Conservation (phyloP, 35 echinoderm and acorn worm genomes). For the Strongylocentrotus purpuratus region DNA sequence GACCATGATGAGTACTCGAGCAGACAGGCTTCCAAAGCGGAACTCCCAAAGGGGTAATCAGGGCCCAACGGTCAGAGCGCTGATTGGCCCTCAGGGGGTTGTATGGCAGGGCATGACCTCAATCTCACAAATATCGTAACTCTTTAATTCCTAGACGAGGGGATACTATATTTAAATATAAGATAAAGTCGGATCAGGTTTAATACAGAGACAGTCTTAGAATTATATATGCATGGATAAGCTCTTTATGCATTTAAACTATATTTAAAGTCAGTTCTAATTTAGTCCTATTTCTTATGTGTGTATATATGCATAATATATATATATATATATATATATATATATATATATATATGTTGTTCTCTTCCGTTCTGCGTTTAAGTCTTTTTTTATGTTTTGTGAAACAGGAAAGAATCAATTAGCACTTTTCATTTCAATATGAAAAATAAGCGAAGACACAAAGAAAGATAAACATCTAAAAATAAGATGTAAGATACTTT, state of each 20-base stretch:
- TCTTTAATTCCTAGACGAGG: not conserved
- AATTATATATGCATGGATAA: not conserved
- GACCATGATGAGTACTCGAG: slow-evolving; percentile 7
- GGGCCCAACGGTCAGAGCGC: not conserved
- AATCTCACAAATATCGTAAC: not conserved
- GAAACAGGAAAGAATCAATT: not conserved
- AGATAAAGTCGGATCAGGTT: not conserved
- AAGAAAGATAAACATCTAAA: not conserved
- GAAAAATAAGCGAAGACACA: not conserved
- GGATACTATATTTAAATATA: not conserved
- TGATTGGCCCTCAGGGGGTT: not conserved
- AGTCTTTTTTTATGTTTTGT: no score
- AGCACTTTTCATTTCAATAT: not conserved
- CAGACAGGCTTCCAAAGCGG: not conserved
- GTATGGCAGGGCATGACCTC: not conserved
- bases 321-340: no score
- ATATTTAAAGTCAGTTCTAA: not conserved
- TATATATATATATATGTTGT: no score
- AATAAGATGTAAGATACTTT: not conserved
- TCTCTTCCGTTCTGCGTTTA: no score
- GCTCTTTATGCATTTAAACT: not conserved
- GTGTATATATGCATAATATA: no score
- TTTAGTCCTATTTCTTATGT: not conserved
- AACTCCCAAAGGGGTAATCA: not conserved
- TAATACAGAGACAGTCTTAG: not conserved